Conservation (phyloP, 2,888 invertebrate genomes). For the Zeuzera pyrina region DNA sequence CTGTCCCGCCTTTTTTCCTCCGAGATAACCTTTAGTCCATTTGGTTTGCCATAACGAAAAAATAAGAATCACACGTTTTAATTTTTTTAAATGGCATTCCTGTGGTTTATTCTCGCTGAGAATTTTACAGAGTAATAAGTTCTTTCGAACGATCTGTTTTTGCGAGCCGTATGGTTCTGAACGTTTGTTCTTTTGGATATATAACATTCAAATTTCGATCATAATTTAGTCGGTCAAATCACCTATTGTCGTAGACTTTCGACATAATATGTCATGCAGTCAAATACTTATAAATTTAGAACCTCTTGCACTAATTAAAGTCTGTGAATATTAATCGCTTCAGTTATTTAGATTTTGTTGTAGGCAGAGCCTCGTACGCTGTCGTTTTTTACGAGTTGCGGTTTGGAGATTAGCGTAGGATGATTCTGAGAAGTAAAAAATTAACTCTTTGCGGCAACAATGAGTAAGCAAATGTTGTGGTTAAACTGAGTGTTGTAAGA, state of each 20-base stretch:
- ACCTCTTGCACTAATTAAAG: constrained; percentile 56
- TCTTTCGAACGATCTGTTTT: constrained; percentile 48
- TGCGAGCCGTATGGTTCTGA: constrained; percentile 43
- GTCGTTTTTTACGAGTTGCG: constrained; percentile 57
- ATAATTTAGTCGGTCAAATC: constrained; percentile 37
- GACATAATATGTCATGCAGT: constrained; percentile 48
- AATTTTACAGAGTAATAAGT: constrained; percentile 59
- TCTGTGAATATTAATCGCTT: constrained; percentile 55
- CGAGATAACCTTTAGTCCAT: constrained; percentile 70
- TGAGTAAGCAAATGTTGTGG: constrained; percentile 28
- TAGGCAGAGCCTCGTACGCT: constrained; percentile 39
- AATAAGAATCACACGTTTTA: constrained; percentile 63
- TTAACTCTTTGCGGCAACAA: constrained; percentile 37
- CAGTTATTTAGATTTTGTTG: constrained; percentile 55
- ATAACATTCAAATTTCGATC: constrained; percentile 16
- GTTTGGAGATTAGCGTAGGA: constrained; percentile 55
- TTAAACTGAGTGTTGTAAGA: no score
- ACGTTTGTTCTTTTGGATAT: constrained; percentile 18
- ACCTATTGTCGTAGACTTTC: constrained; percentile 37
- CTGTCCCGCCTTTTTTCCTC: constrained; percentile 68
- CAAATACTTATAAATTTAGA: constrained; percentile 47
- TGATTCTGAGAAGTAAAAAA: constrained; percentile 57
- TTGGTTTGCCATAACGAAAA: constrained; percentile 65
- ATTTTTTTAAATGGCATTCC: constrained; percentile 72
- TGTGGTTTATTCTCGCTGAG: constrained; percentile 67